Evolutionary conservation across 2,888 invertebrate species (phyloP).

Genomic region (Pinctada fucata): DNA sequence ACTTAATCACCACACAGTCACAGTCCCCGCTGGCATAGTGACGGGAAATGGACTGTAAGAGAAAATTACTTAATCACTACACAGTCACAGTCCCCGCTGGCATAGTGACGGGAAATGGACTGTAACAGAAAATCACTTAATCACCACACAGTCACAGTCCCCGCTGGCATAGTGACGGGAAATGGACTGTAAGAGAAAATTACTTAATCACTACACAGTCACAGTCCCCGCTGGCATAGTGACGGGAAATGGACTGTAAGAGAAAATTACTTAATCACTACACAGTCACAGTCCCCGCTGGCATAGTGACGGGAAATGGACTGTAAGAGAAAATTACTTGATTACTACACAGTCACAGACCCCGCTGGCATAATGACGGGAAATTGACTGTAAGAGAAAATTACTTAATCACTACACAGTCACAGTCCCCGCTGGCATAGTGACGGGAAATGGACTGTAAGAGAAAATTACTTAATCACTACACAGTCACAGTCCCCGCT

Average conservation of each 20-base stretch:
- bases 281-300: conserved; percentile 11
- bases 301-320: conserved; percentile 33
- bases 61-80: neutral
- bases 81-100: conserved; percentile 19
- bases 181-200: conserved; percentile 31
- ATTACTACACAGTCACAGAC: conserved; percentile 17
- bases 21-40: conserved; percentile 27
- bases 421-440: conserved; percentile 21
- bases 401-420: conserved; percentile 5
- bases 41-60: conserved; percentile 28
- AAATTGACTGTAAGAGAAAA: conserved; percentile 25
- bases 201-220: conserved; percentile 17
- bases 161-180: conserved; percentile 30
- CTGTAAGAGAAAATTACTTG: too few relatives aligned
- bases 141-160: conserved; percentile 14
- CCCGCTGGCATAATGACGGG: conserved; percentile 24
- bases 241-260: conserved; percentile 29
- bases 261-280: too few relatives aligned
- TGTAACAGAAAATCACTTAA: too few relatives aligned
- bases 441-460: conserved; percentile 31
- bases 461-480: neutral
- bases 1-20: conserved; percentile 7
- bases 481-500: conserved; percentile 15
- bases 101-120: conserved; percentile 35
- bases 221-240: conserved; percentile 23